A percentile compares a stretch with the other conserved stretches of the same genome.
Evolutionary conservation across 2,113 vertebrate species (phyloP).

Genomic region (Ictalurus punctatus): DNA sequence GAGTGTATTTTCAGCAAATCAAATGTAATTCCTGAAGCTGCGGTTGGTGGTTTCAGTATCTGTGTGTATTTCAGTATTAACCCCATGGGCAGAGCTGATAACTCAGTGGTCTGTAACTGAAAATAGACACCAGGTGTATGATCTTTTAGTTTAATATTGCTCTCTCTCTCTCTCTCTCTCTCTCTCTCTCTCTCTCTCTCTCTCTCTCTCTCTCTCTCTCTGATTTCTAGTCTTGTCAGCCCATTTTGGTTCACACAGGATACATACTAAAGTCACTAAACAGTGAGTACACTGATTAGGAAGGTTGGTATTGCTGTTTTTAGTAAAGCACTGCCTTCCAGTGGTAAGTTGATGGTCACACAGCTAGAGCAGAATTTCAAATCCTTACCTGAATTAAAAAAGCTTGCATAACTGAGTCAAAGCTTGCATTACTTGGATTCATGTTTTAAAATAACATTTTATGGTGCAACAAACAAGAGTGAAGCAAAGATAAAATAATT

Average conservation of each 20-base stretch:
- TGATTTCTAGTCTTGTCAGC: neutral
- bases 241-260: neutral
- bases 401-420: neutral
- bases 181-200: conserved; percentile 1
- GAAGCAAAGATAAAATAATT: neutral
- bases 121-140: neutral
- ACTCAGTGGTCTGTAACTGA: neutral
- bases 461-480: neutral
- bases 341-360: neutral
- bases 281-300: neutral
- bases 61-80: neutral
- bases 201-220: neutral
- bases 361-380: neutral
- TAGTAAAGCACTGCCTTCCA: conserved; percentile 7
- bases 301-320: neutral
- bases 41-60: neutral
- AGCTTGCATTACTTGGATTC: neutral
- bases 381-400: neutral
- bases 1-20: neutral
- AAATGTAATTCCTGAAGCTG: neutral
- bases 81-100: neutral
- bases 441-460: neutral
- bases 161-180: neutral
- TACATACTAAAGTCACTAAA: neutral
- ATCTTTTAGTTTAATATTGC: neutral